phyloP scores from a whole-genome alignment of 2,888 invertebrate genomes.

The Trichacis sp. region DNA sequence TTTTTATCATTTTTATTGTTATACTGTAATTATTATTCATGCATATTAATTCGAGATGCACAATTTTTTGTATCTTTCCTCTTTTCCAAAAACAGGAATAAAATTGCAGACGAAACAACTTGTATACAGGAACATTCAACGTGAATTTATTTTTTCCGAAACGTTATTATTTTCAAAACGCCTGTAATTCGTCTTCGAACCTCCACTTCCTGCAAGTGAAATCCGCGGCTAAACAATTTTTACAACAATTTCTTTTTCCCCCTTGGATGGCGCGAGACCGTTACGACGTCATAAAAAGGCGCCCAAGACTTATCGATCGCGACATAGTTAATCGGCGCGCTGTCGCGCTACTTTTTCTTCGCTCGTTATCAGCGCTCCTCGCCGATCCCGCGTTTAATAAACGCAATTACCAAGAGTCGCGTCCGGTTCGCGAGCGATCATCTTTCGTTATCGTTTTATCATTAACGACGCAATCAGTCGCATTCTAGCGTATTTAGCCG shows the following conservation, averaged over 20 bases:
- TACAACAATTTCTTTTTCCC: background rate
- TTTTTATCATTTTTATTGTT: no score
- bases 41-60: no score
- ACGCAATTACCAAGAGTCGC: conserved; percentile 30
- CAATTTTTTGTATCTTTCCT: no score
- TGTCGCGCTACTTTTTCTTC: conserved; percentile 35
- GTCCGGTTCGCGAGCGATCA: conserved; percentile 21
- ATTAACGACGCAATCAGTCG: conserved; percentile 14
- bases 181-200: no score
- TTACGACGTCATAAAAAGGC: conserved; percentile 27
- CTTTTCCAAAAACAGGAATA: no score
- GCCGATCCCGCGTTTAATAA: conserved; percentile 34
- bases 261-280: conserved; percentile 14
- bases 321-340: conserved; percentile 26
- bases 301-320: conserved; percentile 37
- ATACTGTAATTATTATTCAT: no score
- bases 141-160: no score
- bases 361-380: conserved; percentile 25
- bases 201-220: no score
- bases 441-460: conserved; percentile 31
- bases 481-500: conserved; percentile 22
- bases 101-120: no score
- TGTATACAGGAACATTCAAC: no score
- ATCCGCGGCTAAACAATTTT: background rate
- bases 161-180: no score